Percentiles rank a stretch among this genome's conserved stretches.
These are phyloP conservation scores for Eueremaeus valkanovi DNA, from an alignment of 2,888 invertebrate genomes.

Conservation along the genomic window DNA sequence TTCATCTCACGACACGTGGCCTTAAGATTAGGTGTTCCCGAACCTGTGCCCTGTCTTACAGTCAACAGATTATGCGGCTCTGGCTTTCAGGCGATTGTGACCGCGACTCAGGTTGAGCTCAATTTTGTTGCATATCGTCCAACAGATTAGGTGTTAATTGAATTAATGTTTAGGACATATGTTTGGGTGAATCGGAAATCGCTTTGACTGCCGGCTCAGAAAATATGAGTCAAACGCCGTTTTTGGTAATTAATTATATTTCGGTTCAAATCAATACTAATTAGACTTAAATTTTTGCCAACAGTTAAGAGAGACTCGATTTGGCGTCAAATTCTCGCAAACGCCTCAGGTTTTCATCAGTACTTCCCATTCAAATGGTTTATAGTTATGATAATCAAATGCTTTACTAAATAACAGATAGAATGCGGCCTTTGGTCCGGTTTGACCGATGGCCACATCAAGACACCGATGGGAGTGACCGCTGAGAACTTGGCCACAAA, in stretches of 20 bases:
- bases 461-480: slow-evolving; percentile 91
- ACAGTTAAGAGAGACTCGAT: slow-evolving; percentile 67
- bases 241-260: slow-evolving; percentile 62
- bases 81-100: slow-evolving; percentile 91
- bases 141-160: too few species aligned
- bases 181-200: slow-evolving; percentile 74
- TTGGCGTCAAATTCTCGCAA: slow-evolving; percentile 63
- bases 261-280: background rate
- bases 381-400: background rate
- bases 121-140: too few species aligned
- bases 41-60: slow-evolving; percentile 75
- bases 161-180: slow-evolving; percentile 87
- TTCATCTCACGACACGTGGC: slow-evolving; percentile 84
- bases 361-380: background rate
- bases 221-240: slow-evolving; percentile 92
- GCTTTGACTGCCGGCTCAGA: slow-evolving; percentile 88
- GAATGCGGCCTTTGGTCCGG: slow-evolving; percentile 89
- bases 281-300: too few species aligned
- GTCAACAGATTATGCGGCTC: slow-evolving; percentile 95
- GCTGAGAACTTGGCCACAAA: slow-evolving; percentile 88
- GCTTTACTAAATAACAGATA: too few species aligned
- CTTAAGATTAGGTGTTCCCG: slow-evolving; percentile 76
- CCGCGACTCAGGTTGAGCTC: slow-evolving; percentile 65
- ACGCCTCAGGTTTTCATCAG: slow-evolving; percentile 40
- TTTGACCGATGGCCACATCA: slow-evolving; percentile 80